A percentile compares a stretch with the other conserved stretches of the same genome.
These are phyloP conservation scores for Biston betularia DNA, from an alignment of 2,888 invertebrate species.

Conservation along the genomic window DNA sequence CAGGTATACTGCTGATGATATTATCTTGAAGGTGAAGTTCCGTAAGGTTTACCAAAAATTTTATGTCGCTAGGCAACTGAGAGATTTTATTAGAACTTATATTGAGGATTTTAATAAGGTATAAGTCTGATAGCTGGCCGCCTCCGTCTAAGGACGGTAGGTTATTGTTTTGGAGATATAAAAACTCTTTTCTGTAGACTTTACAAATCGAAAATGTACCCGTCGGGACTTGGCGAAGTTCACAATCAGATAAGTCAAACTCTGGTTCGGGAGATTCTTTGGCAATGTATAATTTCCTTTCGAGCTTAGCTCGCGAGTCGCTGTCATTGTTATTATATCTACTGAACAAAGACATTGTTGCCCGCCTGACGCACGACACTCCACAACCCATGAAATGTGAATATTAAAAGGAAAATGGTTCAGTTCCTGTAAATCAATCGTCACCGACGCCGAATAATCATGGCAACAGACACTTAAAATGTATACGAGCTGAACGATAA, in stretches of 20 bases:
- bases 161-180: conserved; percentile 89
- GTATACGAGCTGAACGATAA: not conserved
- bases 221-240: conserved; percentile 89
- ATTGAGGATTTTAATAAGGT: conserved; percentile 88
- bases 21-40: conserved; percentile 92
- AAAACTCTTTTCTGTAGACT: conserved; percentile 91
- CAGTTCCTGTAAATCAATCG: conserved; percentile 45
- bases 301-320: conserved; percentile 67
- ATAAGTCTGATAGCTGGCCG: conserved; percentile 90
- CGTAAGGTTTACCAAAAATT: conserved; percentile 88
- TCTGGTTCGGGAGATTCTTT: conserved; percentile 92
- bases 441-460: conserved; percentile 57
- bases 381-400: conserved; percentile 79
- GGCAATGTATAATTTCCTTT: conserved; percentile 81
- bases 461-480: conserved; percentile 34
- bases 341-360: conserved; percentile 78
- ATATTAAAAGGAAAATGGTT: conserved; percentile 36
- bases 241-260: conserved; percentile 93
- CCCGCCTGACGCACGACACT: conserved; percentile 71
- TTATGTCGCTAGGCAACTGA: conserved; percentile 88
- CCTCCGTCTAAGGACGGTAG: conserved; percentile 89
- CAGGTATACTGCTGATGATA: conserved; percentile 89
- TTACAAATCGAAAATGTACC: conserved; percentile 93
- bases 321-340: conserved; percentile 61
- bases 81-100: conserved; percentile 89